A percentile compares a stretch with the other conserved stretches of the same genome.
Conservation (phyloP, 2,797 vertebrate species). For the Periparus ater region DNA sequence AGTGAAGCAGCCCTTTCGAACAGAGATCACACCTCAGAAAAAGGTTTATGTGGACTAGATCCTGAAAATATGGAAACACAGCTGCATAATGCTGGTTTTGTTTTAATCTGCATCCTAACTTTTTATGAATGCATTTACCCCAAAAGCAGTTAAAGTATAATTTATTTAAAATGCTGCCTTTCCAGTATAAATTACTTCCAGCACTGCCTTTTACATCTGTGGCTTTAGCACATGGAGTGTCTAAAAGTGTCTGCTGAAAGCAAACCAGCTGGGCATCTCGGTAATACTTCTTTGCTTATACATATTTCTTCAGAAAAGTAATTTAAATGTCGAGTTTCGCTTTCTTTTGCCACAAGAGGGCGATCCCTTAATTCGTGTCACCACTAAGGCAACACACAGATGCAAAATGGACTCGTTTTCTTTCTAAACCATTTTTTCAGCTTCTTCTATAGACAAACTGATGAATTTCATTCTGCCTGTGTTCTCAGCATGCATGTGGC, state of each 20-base stretch:
- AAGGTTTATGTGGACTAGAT: neutral
- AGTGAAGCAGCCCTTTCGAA: neutral
- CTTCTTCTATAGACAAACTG: neutral
- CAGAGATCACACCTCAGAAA: neutral
- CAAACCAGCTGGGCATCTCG: neutral
- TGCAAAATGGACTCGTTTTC: neutral
- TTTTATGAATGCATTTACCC: neutral
- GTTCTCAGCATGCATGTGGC: constrained; percentile 33
- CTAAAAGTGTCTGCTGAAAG: neutral
- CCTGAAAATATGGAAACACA: neutral
- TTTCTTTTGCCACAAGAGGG: constrained; percentile 66
- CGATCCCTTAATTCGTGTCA: neutral
- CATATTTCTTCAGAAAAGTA: neutral
- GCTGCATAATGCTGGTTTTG: neutral
- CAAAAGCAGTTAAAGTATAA: neutral
- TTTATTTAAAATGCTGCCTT: neutral
- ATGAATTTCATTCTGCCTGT: neutral
- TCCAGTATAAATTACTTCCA: neutral
- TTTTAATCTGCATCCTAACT: neutral
- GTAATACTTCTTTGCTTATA: neutral
- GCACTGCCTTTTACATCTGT: neutral
- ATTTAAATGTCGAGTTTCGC: neutral
- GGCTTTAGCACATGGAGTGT: neutral
- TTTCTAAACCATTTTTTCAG: neutral
- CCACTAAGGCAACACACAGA: neutral